Evolutionary conservation across 2,888 invertebrate species (phyloP).

Genomic region (Lasius fuliginosus): DNA sequence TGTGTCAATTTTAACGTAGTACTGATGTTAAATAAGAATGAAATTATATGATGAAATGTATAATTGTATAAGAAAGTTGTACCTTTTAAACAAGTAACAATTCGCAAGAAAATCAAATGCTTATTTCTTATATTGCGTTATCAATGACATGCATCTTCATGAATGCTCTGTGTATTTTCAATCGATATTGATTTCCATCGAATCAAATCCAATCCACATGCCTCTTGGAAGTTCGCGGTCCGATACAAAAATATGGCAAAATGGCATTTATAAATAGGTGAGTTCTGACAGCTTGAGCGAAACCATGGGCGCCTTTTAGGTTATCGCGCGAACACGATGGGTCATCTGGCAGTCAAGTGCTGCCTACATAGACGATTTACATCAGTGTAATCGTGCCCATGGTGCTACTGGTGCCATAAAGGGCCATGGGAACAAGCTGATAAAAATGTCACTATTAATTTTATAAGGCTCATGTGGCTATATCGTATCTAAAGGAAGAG

Average conservation of each 20-base stretch:
- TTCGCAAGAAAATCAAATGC: background rate
- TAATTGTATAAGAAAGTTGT: background rate
- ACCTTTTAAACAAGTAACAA: background rate
- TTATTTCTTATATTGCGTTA: background rate
- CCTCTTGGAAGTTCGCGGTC: slow-evolving; percentile 33
- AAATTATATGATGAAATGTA: background rate
- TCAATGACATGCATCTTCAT: background rate
- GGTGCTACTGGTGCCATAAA: slow-evolving; percentile 84
- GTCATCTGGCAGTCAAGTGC: slow-evolving; percentile 87
- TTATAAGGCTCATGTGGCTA: slow-evolving; percentile 50
- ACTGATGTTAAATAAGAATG: background rate
- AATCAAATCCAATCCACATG: slow-evolving; percentile 34
- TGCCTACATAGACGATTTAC: slow-evolving; percentile 80
- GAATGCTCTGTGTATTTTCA: background rate
- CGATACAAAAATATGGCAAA: slow-evolving; percentile 77
- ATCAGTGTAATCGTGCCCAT: slow-evolving; percentile 78
- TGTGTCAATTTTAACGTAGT: background rate
- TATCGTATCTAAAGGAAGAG: slow-evolving; percentile 51
- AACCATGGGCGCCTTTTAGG: slow-evolving; percentile 85
- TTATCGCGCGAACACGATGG: slow-evolving; percentile 84
- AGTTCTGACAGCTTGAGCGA: slow-evolving; percentile 85
- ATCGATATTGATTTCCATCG: slow-evolving; percentile 27
- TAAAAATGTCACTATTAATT: slow-evolving; percentile 78
- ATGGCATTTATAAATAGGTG: slow-evolving; percentile 85
- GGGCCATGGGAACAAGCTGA: slow-evolving; percentile 84